Conservation (phyloP, 2,797 vertebrate genomes). For the Clamator glandarius region DNA sequence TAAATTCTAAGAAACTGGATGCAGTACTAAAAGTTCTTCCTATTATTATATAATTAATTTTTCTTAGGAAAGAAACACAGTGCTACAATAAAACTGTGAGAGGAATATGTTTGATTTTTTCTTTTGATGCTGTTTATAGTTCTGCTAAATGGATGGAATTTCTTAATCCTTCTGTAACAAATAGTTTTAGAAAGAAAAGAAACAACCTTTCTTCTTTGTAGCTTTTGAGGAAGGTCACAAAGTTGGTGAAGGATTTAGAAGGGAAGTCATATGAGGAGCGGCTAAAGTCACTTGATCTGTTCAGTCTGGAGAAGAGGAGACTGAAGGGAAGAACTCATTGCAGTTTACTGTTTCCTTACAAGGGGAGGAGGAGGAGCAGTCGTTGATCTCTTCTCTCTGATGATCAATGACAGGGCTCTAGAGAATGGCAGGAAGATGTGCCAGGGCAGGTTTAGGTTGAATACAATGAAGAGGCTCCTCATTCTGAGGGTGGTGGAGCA, state of each 20-base stretch:
- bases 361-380: no score
- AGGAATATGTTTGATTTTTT: neutral
- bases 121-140: neutral
- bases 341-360: no score
- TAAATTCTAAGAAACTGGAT: neutral
- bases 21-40: neutral
- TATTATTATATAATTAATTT: neutral
- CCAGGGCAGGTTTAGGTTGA: no score
- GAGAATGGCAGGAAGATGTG: no score
- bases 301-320: no score
- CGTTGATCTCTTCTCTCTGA: no score
- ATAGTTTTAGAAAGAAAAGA: neutral
- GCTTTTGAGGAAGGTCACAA: no score
- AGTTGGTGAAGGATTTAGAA: no score
- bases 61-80: neutral
- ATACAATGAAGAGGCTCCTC: neutral
- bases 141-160: neutral
- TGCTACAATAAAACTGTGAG: neutral
- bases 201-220: neutral
- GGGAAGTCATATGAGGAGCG: no score
- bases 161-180: neutral
- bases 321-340: no score
- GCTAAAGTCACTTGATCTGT: no score
- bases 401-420: no score
- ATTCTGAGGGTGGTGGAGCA: neutral